Conservation (phyloP, 2,797 vertebrate genomes). For the Rhincodon typus region DNA sequence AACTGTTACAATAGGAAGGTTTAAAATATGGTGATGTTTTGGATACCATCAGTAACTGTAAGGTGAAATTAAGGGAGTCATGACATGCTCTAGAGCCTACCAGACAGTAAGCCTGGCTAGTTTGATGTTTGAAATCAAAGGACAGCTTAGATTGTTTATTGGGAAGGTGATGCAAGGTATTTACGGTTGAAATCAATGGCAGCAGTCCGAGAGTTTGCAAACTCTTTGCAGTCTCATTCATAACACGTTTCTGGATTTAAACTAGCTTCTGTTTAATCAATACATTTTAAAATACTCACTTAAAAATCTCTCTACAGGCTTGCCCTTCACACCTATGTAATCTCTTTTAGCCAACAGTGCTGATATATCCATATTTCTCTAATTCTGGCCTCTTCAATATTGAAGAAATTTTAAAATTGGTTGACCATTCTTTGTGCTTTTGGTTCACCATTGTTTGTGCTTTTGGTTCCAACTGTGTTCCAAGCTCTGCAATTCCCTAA, state of each 20-base stretch:
- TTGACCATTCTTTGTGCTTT: not conserved
- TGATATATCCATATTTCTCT: not conserved
- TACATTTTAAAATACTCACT: not conserved
- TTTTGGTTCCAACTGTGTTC: not conserved
- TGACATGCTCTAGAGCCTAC: too few species aligned
- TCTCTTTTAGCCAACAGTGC: not conserved
- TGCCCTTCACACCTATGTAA: not conserved
- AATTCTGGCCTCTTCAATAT: not conserved
- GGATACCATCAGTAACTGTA: too few species aligned
- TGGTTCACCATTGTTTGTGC: not conserved
- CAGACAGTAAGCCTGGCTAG: too few species aligned
- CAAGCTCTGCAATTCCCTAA: not conserved
- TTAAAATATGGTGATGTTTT: too few species aligned
- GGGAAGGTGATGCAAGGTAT: too few species aligned
- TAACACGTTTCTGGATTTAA: not conserved
- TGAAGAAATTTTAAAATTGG: too few species aligned
- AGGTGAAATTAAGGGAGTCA: too few species aligned
- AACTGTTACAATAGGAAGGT: too few species aligned
- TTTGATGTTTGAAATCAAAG: too few species aligned
- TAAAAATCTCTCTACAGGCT: not conserved
- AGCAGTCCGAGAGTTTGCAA: too few species aligned
- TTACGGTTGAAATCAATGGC: too few species aligned
- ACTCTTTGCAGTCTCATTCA: not conserved
- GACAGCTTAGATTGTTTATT: too few species aligned
- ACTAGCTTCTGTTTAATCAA: not conserved